These are phyloP conservation scores for Sturnus vulgaris DNA, from an alignment of 2,113 vertebrate species.

Conservation along the genomic window DNA sequence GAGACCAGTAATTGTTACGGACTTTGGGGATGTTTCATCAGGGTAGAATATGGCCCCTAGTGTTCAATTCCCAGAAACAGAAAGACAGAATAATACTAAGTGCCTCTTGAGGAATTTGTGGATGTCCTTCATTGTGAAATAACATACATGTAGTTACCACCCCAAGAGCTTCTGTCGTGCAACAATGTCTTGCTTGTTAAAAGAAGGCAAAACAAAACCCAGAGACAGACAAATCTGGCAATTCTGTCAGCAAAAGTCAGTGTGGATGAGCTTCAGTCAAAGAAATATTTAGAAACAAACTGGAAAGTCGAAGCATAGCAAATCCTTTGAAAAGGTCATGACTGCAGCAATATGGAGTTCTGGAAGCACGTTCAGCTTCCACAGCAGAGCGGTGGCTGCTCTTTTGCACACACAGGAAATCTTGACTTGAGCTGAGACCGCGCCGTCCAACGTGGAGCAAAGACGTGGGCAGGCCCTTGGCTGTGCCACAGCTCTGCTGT, in stretches of 20 bases:
- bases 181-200: slow-evolving; percentile 10
- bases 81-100: neutral
- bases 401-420: neutral
- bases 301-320: neutral
- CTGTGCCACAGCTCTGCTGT: neutral
- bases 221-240: neutral
- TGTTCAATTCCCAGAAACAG: neutral
- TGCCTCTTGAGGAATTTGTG: neutral
- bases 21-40: neutral
- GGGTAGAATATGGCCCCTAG: neutral
- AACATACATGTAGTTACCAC: neutral
- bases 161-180: neutral
- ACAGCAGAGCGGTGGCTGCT: neutral
- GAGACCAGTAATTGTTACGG: neutral
- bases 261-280: neutral
- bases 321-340: slow-evolving; percentile 21
- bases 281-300: slow-evolving; percentile 44
- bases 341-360: slow-evolving; percentile 45
- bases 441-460: neutral
- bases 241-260: slow-evolving; percentile 16
- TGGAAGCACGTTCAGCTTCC: neutral
- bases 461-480: neutral
- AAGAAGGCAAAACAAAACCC: neutral
- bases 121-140: neutral
- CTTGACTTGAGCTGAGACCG: neutral